Base-by-base conservation (phyloP, 1,140 invertebrate genomes). In the Zaprionus kolodkinae region DNA sequence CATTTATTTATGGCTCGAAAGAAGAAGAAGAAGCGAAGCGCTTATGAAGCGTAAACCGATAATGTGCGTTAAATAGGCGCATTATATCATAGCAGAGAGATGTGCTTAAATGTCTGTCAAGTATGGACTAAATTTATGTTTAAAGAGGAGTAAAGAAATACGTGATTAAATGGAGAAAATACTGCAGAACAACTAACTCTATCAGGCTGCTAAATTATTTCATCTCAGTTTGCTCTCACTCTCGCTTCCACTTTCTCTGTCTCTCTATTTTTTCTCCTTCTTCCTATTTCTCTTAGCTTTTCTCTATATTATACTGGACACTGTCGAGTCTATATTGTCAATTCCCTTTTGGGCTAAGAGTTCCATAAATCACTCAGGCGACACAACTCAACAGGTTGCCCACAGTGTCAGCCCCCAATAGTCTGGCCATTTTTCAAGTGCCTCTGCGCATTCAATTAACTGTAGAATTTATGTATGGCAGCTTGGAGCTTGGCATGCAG, bases 391-490 rank as follows among this genome's bases (percentile, higher is more conserved):
- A 87, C 83, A 87, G 83, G 84, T 87, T 79, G 76, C 69, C 67
- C 17, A 21, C 12, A 40, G 45, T 75, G 68, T 79, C 77, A 74
- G 69, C 38, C 62, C 69, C 72, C 72, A 76, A 57, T 62, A 66
- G 69, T 63, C 56, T 63, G 69, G 13, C 70, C 74, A 88, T 87
- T 72, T 87, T 81, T 76, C 84, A 88, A 84, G 68, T 88, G 79
- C 70, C 77, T 69, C 77, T 69, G 71, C 80, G 71, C 80, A 83
- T 88, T 88, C 84, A 88, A 89, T 88, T 88, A 88, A 88, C 85
- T 76, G 79, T 89, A 73, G 76, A 76, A 79, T 85, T 72, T 79
- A 88, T 87, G 62, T 72, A 76, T 75, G 72, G 45, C 60, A 54
- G 52, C 57, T 21, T 21, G 61, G 10, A 65, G 25, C 64, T 61